Percentiles rank a stretch among this genome's conserved stretches.
These are phyloP conservation scores for Trilocha varians DNA, from an alignment of 2,888 invertebrate genomes.

Conservation along the genomic window DNA sequence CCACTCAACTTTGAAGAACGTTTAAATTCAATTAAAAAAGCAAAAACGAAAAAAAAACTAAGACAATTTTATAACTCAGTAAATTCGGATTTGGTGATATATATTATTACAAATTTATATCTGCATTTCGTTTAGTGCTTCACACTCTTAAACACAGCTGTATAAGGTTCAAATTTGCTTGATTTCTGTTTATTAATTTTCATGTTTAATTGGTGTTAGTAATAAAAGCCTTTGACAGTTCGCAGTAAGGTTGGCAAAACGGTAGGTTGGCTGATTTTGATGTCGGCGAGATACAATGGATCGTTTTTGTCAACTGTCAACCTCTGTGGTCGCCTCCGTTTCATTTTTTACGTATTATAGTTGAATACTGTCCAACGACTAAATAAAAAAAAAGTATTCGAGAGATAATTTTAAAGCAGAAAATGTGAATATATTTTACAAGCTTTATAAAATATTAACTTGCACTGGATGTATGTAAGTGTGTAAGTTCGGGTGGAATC, in stretches of 20 bases:
- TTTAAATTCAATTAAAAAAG: conserved; percentile 18
- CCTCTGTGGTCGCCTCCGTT: conserved; percentile 59
- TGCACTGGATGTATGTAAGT: too few relatives aligned
- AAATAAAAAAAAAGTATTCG: too few relatives aligned
- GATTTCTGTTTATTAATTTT: conserved; percentile 1
- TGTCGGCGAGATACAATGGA: conserved; percentile 48
- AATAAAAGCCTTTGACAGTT: conserved; percentile 66
- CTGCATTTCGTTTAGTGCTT: not conserved
- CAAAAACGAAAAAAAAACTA: conserved; percentile 29
- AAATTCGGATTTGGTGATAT: conserved; percentile 60
- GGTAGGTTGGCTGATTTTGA: conserved; percentile 68
- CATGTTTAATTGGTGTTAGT: conserved; percentile 24
- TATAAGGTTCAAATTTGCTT: conserved; percentile 19
- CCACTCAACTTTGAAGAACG: conserved; percentile 14
- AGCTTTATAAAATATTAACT: too few relatives aligned
- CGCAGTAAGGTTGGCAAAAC: conserved; percentile 63
- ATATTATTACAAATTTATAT: conserved; percentile 26
- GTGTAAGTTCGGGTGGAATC: too few relatives aligned
- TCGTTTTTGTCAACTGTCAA: conserved; percentile 72
- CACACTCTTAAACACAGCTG: conserved; percentile 2
- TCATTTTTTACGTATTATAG: conserved; percentile 23
- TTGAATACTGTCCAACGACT: too few relatives aligned
- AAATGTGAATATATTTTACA: too few relatives aligned
- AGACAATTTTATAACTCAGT: conserved; percentile 54
- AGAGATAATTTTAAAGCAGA: too few relatives aligned